These are phyloP conservation scores for Pseudocheirus occidentalis DNA, from an alignment of 2,797 vertebrate species.

Conservation along the genomic window DNA sequence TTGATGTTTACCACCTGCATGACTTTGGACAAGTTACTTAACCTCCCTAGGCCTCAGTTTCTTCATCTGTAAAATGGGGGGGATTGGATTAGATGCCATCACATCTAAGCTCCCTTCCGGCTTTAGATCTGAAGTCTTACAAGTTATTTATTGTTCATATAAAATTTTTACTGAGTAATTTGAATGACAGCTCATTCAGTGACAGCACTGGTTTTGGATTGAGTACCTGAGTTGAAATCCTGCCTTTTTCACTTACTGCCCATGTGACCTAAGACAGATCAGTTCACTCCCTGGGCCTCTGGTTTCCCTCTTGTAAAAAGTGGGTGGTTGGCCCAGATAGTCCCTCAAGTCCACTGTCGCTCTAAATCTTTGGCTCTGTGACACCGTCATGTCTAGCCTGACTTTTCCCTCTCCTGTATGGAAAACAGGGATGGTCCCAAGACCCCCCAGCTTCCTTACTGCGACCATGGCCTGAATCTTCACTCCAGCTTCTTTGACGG, in stretches of 20 bases:
- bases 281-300: not conserved
- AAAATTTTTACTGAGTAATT: not conserved
- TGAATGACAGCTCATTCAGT: not conserved
- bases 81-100: not conserved
- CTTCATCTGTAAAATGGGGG: not conserved
- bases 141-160: not conserved
- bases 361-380: not conserved
- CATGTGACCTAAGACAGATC: not conserved
- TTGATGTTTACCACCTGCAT: not conserved
- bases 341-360: not conserved
- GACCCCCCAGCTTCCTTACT: constrained; percentile 70
- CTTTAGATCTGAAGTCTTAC: not conserved
- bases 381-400: fast-evolving
- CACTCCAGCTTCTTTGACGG: constrained; percentile 73
- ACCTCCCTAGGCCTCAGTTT: not conserved
- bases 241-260: not conserved
- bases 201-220: not conserved
- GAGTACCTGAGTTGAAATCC: not conserved
- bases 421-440: fast-evolving
- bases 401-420: not conserved
- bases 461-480: constrained; percentile 82
- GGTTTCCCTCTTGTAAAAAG: not conserved
- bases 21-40: not conserved
- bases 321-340: not conserved
- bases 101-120: not conserved